phyloP scores from a whole-genome alignment of 2,888 invertebrate genomes.

The Ischnura elegans region DNA sequence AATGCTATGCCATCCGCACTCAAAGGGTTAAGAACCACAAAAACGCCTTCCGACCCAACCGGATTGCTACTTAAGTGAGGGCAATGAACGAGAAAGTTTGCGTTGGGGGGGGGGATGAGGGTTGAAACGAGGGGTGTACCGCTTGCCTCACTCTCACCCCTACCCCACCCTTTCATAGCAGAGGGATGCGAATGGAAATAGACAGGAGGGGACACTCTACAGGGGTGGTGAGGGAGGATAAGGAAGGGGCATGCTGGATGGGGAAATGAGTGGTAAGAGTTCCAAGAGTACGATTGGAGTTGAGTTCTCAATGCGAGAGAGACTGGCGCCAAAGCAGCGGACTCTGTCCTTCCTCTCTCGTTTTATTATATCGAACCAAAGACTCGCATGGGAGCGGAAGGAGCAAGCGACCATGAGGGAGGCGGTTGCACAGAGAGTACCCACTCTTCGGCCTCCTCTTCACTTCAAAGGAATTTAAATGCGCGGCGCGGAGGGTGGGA shows the following conservation, averaged over 20 bases:
- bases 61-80: slow-evolving; percentile 6
- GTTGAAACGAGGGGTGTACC: too few species aligned
- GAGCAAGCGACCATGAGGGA: not conserved
- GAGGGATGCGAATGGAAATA: not conserved
- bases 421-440: not conserved
- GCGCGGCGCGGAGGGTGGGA: not conserved
- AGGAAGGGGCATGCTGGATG: not conserved
- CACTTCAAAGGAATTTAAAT: slow-evolving; percentile 2
- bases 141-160: not conserved
- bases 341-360: not conserved
- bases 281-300: not conserved
- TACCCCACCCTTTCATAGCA: not conserved
- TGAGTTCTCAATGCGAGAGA: not conserved
- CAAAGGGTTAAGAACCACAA: not conserved
- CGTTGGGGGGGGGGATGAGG: not conserved
- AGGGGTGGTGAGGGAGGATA: not conserved
- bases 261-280: not conserved
- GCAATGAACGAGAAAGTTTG: slow-evolving; percentile 12
- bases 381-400: not conserved
- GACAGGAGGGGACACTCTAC: not conserved
- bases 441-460: not conserved
- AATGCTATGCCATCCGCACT: too few species aligned
- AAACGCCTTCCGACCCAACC: not conserved
- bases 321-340: not conserved
- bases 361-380: not conserved